A percentile compares a stretch with the other conserved stretches of the same genome.
Evolutionary conservation across 2,113 vertebrate genomes (phyloP).

Genomic region (Erythrocercus mccallii): DNA sequence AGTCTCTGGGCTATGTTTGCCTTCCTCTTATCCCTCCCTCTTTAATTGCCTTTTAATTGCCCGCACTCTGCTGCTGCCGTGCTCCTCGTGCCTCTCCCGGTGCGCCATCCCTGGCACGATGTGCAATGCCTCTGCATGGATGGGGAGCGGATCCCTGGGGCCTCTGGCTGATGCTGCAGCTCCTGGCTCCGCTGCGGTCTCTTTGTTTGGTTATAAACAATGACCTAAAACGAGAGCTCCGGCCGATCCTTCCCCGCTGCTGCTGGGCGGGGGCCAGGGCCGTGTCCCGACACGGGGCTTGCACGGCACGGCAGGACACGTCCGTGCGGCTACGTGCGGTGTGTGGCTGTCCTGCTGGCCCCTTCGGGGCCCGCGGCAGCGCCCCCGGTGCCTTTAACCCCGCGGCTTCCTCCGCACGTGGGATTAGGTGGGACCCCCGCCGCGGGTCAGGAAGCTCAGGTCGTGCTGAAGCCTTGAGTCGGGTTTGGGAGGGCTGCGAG

Average conservation of each 20-base stretch:
- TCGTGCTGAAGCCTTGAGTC: not conserved
- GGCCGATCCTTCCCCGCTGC: not conserved
- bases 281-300: not conserved
- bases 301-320: not conserved
- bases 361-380: not conserved
- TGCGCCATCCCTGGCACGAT: not conserved
- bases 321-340: not conserved
- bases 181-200: not conserved
- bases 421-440: not conserved
- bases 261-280: slow-evolving; percentile 20
- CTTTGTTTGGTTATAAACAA: slow-evolving; percentile 54
- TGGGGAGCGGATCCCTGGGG: not conserved
- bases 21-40: not conserved
- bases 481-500: not conserved
- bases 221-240: slow-evolving; percentile 37
- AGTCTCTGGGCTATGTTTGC: not conserved
- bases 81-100: not conserved
- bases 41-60: not conserved
- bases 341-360: not conserved
- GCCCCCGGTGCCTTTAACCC: not conserved
- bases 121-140: not conserved
- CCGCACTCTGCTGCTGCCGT: not conserved
- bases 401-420: not conserved
- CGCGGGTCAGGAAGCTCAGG: not conserved
- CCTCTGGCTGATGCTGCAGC: not conserved